Evolutionary conservation across 1,140 invertebrate genomes (phyloP), one percentile per base, ranked within the genome.

Genomic region (Drosophila varians): DNA sequence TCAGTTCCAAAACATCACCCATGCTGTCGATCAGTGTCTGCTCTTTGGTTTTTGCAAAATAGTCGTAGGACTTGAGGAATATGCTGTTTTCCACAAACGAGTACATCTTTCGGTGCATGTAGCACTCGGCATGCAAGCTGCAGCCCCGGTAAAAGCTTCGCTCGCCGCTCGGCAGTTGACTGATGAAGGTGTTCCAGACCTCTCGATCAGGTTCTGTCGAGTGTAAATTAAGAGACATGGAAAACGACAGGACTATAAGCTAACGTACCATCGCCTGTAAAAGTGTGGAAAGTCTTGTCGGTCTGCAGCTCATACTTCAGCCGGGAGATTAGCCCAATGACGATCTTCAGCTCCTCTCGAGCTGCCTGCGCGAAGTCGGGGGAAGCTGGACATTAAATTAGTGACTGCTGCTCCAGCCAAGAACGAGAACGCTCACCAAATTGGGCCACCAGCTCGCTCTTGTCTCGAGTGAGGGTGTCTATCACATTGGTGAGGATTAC

Each of bases 121-220:
- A 99, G 84, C 97, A 98, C 92, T 99, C 98, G 7, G 95, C 93
- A 86, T 96, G 96, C 0, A 99, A 92, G 97, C 97, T 99, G 4
- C 94, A 92, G 40, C 95, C 94, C 38, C 94, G 94, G 89, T 96
- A 99, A 94, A 96, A 99, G 11, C 93, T 94, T 5, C 93, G 91
- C 18, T 90, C 89, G 9, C 92, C 90, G 0, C 70, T 52, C 2
- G 68, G 48, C n/a, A 91, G 45, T 0, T 36, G 76, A 48, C 60
- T 90, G 36, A 92, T 92, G 78, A 92, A 92, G 19, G 91, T 77
- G 69, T 93, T 94, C 90, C 93, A 93, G 56, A 92, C 68, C 5
- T 90, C 83, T 0, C 84, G 90, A 47, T 93, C 93, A 0, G 80
- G 60, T 2, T 92, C 91, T 65, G 23, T 1, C 1, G 45, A 56